A percentile compares a stretch with the other conserved stretches of the same genome.
Conservation (phyloP, 2,888 invertebrate genomes). For the Apocheima hispidaria region DNA sequence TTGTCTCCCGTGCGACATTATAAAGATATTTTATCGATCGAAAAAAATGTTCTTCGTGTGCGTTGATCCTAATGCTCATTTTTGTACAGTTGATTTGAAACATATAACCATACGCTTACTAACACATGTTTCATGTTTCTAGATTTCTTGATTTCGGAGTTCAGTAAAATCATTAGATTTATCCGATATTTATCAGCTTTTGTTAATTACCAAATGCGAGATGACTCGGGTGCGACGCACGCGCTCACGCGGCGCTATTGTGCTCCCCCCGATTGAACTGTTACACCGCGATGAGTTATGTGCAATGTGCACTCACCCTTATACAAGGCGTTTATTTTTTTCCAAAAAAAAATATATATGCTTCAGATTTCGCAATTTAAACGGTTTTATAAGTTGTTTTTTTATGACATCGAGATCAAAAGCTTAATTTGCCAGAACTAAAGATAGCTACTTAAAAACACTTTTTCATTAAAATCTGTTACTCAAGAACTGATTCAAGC, state of each 20-base stretch:
- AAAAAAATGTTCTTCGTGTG: too few relatives aligned
- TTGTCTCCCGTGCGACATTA: too few relatives aligned
- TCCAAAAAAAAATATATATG: neutral
- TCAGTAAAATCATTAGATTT: constrained; percentile 12
- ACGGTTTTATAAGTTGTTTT: neutral
- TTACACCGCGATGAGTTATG: constrained; percentile 80
- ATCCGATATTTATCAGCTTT: constrained; percentile 27
- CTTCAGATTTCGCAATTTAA: too few relatives aligned
- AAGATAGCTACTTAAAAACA: too few relatives aligned
- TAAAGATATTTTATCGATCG: too few relatives aligned
- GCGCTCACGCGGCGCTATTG: constrained; percentile 78
- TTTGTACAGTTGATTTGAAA: too few relatives aligned
- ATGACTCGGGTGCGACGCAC: constrained; percentile 72
- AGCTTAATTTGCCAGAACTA: too few relatives aligned
- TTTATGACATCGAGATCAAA: too few relatives aligned
- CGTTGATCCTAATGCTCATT: too few relatives aligned
- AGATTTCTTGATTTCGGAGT: neutral
- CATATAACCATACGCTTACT: too few relatives aligned
- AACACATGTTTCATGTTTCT: neutral
- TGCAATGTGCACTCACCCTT: constrained; percentile 69
- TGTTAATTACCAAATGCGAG: constrained; percentile 47
- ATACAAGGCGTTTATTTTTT: constrained; percentile 33
- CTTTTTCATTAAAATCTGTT: too few relatives aligned
- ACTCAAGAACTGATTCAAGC: too few relatives aligned
- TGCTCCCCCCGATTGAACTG: constrained; percentile 82